Base-by-base conservation (phyloP, 2,113 vertebrate genomes). In the Oenanthe oenanthe region DNA sequence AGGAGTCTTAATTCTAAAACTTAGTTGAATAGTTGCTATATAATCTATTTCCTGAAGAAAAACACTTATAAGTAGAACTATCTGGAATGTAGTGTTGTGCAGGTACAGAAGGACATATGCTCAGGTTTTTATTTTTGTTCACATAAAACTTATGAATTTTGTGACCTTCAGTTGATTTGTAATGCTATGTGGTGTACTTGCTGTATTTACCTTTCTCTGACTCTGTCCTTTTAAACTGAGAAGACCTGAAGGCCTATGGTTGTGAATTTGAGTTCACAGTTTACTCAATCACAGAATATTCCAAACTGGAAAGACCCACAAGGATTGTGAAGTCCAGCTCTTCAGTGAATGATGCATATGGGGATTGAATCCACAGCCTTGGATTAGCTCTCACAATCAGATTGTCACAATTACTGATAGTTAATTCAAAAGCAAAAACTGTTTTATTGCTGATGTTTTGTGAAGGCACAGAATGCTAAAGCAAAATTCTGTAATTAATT, bases 151-250 rank as follows among this genome's bases (percentile, higher is more conserved):
- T 48, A 58, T 1, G 81, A 32, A 17, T 85, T 79, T 73, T 57
- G 38, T 0, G 0, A n/a, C 34, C 16, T 85, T 79, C 51, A 38
- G 25, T 40, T 12, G 2, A 18, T 78, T 93, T 13, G 2, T 42
- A 34, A 28, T 71, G 38, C 21, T 75, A 6, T 61, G 28, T 68
- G 61, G 4, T 60, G 21, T 43, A 9, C 53, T 82, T 67, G 48
- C 21, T 79, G 31, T 85, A 3, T 73, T 92, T 42, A 36, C 51
- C 25, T 74, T 86, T 76, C 67, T 88, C 58, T 89, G 63, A 54
- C 34, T 60, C 26, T 77, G 21, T 67, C 20, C 28, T 63, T 87
- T 75, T 32, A 72, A 18, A 57, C 15, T 82, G 43, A 67, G 71
- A 86, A 42, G 63, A 71, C n/a, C 24, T 36, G 40, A 60, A 85